Base-by-base conservation (phyloP, 1,140 invertebrate species). In the Littorina saxatilis region DNA sequence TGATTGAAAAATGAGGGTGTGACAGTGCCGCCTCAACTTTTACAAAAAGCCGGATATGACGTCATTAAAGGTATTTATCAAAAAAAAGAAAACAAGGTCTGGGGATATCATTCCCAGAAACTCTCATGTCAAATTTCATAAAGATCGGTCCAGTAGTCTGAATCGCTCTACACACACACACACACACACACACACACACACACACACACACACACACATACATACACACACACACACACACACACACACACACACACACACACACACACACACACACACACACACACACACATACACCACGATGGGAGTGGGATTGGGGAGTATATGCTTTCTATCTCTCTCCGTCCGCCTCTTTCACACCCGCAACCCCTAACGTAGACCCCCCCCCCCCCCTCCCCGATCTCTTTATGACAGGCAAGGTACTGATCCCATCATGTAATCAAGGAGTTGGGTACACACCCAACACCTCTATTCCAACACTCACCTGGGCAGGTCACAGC, bases 111-210 rank as follows among this genome's bases (percentile, higher is more conserved):
- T n/a, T n/a, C n/a, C n/a, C n/a, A n/a, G n/a, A n/a, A n/a, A n/a
- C n/a, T n/a, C n/a, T n/a, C n/a, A n/a, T n/a, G n/a, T n/a, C n/a
- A n/a, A n/a, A n/a, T n/a, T n/a, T n/a, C n/a, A n/a, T n/a, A n/a
- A n/a, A n/a, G n/a, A n/a, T n/a, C n/a, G n/a, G n/a, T n/a, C n/a
- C n/a, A n/a, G n/a, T n/a, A n/a, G n/a, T n/a, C n/a, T n/a, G n/a
- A n/a, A n/a, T n/a, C n/a, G n/a, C n/a, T n/a, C n/a, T n/a, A n/a
- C n/a, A n/a, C n/a, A n/a, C n/a, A n/a, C n/a, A n/a, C n/a, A n/a
- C 27, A 5, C 52, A 68, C 63, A 32, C 63, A 68, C 63, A 68
- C 29, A 32, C 63, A 32, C 63, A 68, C 63, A 68, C 29, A 68
- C 63, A 32, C 27, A 27, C 63, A 68, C 27, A 68, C 11, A 27